Conservation (phyloP, 2,888 invertebrate species). For the Noctua comes region DNA sequence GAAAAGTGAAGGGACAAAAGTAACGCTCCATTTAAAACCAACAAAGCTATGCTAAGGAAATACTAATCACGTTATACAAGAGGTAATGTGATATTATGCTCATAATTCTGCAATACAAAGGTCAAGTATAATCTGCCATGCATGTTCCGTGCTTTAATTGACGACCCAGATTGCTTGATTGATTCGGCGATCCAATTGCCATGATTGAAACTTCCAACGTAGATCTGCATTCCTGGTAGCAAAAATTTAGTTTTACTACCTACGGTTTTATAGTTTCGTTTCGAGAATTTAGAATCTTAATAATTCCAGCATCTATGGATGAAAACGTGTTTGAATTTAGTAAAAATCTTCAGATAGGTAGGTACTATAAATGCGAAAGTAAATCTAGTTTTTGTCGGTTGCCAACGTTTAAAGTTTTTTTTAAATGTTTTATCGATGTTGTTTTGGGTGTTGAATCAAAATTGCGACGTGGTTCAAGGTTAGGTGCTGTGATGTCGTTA, state of each 20-base stretch:
- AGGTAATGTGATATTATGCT: slow-evolving; percentile 43
- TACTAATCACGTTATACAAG: slow-evolving; percentile 15
- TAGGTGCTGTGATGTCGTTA: background rate
- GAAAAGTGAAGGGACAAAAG: background rate
- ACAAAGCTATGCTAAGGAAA: background rate
- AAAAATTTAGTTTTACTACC: slow-evolving; percentile 1
- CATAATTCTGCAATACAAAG: slow-evolving; percentile 58
- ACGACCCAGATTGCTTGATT: slow-evolving; percentile 63
- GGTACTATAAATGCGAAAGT: slow-evolving; percentile 5
- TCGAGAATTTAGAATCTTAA: background rate
- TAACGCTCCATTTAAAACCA: background rate
- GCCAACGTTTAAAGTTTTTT: background rate
- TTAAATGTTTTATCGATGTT: slow-evolving; percentile 10
- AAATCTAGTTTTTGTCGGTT: background rate
- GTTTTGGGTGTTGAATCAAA: slow-evolving; percentile 21
- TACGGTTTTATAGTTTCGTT: background rate
- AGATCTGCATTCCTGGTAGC: slow-evolving; percentile 33
- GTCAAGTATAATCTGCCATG: slow-evolving; percentile 61
- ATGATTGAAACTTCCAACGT: slow-evolving; percentile 55
- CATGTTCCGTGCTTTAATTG: slow-evolving; percentile 61
- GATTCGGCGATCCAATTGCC: slow-evolving; percentile 61
- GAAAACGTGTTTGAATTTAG: background rate
- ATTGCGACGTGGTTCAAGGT: slow-evolving; percentile 6
- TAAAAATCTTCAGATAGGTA: background rate
- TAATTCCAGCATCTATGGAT: background rate